A percentile compares a stretch with the other conserved stretches of the same genome.
phyloP scores from a whole-genome alignment of 2,113 vertebrate genomes.

The Odobenus rosmarus region DNA sequence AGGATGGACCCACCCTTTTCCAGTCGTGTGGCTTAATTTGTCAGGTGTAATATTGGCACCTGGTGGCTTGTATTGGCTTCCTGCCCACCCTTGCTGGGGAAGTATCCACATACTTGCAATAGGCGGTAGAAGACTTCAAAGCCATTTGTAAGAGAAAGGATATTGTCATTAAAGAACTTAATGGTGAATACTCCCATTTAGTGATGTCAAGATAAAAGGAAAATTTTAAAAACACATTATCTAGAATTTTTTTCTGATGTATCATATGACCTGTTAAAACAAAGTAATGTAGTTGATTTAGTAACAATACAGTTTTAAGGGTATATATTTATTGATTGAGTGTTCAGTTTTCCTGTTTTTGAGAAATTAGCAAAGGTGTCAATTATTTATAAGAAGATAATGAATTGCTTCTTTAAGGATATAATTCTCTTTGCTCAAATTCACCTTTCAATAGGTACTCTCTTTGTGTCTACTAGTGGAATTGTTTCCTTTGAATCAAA shows the following conservation, averaged over 20 bases:
- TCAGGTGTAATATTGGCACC: conserved; percentile 93
- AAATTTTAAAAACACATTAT: conserved; percentile 80
- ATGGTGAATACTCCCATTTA: conserved; percentile 74
- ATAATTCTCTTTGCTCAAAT: not conserved
- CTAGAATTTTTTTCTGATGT: conserved; percentile 68
- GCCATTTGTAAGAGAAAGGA: conserved; percentile 84
- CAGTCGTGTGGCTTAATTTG: conserved; percentile 95
- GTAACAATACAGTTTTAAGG: conserved; percentile 25
- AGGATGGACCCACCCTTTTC: conserved; percentile 93
- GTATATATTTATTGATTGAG: not conserved
- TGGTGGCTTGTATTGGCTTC: conserved; percentile 90
- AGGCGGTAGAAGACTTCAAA: conserved; percentile 88
- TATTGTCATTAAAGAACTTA: conserved; percentile 80
- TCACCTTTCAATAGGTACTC: not conserved
- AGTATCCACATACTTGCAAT: conserved; percentile 88
- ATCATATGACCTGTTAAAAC: conserved; percentile 68
- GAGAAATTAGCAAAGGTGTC: not conserved
- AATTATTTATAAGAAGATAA: not conserved
- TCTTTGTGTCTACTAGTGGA: not conserved
- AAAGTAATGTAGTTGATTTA: conserved; percentile 56
- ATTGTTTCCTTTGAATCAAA: conserved; percentile 41
- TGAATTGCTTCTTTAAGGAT: not conserved
- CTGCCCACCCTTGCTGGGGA: conserved; percentile 87
- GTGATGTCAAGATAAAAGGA: conserved; percentile 77
- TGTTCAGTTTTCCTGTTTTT: conserved; percentile 20